Base-by-base conservation (phyloP, 2,797 vertebrate genomes). In the Gallirallus australis region DNA sequence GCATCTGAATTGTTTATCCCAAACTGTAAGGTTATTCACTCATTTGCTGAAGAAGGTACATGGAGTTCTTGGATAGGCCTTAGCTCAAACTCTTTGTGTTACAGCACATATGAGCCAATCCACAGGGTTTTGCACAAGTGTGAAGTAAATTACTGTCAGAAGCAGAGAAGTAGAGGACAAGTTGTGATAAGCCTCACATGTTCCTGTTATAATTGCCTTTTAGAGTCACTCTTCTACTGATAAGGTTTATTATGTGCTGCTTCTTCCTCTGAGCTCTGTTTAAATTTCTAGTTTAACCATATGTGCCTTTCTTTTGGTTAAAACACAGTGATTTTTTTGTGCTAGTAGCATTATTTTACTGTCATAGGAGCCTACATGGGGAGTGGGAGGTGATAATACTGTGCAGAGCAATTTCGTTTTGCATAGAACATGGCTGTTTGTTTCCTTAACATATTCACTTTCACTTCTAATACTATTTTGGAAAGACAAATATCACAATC, bases 401-500 rank as follows among this genome's bases (percentile, higher is more conserved):
- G 5, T 19, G 42, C 60, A 88, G 30, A 9, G 15, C 8, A 88
- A 68, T 35, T 79, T 89, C 54, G 21, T 20, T 86, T 68, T 65
- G 1, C 53, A 16, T 30, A 35, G 40, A 50, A 53, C 39, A 68
- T 88, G 28, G 53, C 47, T 39, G 9, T 85, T 79, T 53, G 9
- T 85, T 79, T 53, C 54, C 16, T 79, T 93, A 80, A 64, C 64
- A 47, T 28, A 63, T 70, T 79, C 48, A 88, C 65, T 88, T 96
- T 89, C 60, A 77, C 39, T 96, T 77, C 48, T 63, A 86, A 52
- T 84, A 54, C 28, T 80, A 37, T 89, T 92, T 89, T 87, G 73
- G 73, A 94, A 80, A 88, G 33, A 92, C 83, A 90, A 90, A 94
- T 91, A 24, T 33, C 48, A 57, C 94, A 93, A 96, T 95, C 92